Conservation (phyloP, 2,113 vertebrate species). For the Desmodus rotundus region DNA sequence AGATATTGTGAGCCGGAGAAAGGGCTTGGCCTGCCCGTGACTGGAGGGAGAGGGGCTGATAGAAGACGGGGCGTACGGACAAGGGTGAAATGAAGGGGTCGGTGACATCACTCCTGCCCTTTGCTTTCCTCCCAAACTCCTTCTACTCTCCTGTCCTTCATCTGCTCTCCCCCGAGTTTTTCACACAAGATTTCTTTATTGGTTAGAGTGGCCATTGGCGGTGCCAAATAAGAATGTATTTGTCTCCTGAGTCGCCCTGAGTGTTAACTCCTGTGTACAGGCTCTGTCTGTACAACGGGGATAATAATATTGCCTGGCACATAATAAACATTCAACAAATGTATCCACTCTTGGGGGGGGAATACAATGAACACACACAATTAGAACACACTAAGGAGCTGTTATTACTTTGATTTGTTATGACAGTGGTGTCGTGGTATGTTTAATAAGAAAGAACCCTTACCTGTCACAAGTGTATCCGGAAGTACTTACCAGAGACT, state of each 20-base stretch:
- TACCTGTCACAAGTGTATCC: no score
- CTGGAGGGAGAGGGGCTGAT: neutral
- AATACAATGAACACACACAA: no score
- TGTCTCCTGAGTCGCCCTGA: no score
- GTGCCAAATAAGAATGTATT: no score
- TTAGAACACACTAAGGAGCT: neutral
- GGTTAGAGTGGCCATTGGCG: no score
- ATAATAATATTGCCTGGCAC: no score
- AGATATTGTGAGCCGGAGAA: no score
- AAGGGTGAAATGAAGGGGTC: neutral
- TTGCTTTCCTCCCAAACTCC: neutral
- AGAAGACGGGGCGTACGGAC: no score
- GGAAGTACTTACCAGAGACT: neutral
- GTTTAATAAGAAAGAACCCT: neutral
- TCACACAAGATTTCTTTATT: neutral
- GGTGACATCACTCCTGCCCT: neutral
- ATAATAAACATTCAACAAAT: no score
- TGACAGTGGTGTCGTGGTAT: neutral
- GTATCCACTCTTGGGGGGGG: no score
- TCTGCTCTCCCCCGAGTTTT: neutral
- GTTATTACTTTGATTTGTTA: neutral
- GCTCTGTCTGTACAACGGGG: no score
- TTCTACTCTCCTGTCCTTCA: neutral
- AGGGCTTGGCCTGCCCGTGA: neutral
- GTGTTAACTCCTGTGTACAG: no score